phyloP scores from a whole-genome alignment of 1,140 invertebrate species.

The Wiebesia pumilae region DNA sequence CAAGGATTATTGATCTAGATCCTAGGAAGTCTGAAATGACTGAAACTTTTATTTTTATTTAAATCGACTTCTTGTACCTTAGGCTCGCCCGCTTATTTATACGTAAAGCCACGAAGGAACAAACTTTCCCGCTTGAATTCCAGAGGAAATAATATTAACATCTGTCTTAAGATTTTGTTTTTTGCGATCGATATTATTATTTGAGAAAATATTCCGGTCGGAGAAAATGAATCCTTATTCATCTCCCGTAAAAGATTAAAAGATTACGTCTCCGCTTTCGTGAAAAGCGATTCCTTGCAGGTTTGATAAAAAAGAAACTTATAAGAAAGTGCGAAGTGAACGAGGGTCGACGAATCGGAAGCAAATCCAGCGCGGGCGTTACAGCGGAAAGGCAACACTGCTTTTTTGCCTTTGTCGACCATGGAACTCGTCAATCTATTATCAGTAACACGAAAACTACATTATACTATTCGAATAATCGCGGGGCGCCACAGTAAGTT shows the following conservation, averaged over 20 bases:
- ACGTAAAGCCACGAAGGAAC: neutral
- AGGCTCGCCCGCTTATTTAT: neutral
- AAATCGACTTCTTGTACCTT: neutral
- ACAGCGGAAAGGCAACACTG: conserved; percentile 6
- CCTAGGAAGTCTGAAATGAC: neutral
- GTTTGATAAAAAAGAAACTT: neutral
- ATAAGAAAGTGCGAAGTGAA: neutral
- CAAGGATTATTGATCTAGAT: neutral
- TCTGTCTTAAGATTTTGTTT: neutral
- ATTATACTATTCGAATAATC: conserved; percentile 72
- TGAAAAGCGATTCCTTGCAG: conserved; percentile 4
- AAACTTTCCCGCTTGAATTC: too few species aligned
- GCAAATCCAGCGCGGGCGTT: neutral
- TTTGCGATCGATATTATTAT: neutral
- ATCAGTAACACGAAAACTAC: conserved; percentile 67
- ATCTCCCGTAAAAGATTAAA: neutral
- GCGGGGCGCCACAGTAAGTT: conserved; percentile 66
- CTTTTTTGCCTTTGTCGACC: conserved; percentile 42
- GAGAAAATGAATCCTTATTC: neutral
- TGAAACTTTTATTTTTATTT: neutral
- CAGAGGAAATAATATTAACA: neutral
- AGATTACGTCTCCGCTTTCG: neutral
- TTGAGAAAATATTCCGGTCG: neutral
- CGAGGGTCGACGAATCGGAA: neutral
- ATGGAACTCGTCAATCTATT: conserved; percentile 45